Evolutionary conservation across 2,888 invertebrate genomes (phyloP), one percentile per base, ranked within the genome.

Genomic region (Yponomeuta plumbellus): DNA sequence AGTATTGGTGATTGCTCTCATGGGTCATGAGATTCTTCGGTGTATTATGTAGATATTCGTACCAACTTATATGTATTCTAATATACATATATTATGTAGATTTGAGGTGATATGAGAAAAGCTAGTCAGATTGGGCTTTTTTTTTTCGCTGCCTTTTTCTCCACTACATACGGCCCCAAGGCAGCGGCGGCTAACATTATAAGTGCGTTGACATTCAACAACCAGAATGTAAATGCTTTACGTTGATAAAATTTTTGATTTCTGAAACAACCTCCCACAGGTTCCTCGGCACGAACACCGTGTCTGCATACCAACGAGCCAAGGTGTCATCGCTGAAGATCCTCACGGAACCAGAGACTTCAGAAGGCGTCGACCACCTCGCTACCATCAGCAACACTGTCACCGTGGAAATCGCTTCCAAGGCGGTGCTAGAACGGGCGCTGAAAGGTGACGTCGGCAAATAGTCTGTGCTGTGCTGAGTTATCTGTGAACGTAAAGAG

Each of bases 221-320:
- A n/a, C n/a, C n/a, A n/a, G n/a, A n/a, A n/a, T n/a, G n/a, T n/a
- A n/a, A n/a, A n/a, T n/a, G n/a, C n/a, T n/a, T n/a, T 26, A 26
- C 26, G 26, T 26, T 2, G 2, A 2, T 57, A 57, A 20, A 20
- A 11, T 11, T 2, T 4, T 57, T 4, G 20, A 8, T 8, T 4
- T 8, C 11, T 17, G 59, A 61, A 61, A 59, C 22, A 1, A 61
- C 56, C 17, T 13, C 57, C 59, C 39, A 5, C 85, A 97, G 97
- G 83, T 96, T 96, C 82, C 92, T 97, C 71, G 96, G 97, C 69
- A 94, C 96, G 81, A 97, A 96, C 78, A 97, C 97, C 1, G 94
- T 97, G 65, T 95, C 95, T 67, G 97, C 97, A n/a, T 97, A 97
- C 90, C 96, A 97, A 77, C 94, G 97, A 69, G 97, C 97, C 74